Conservation (phyloP, 2,888 invertebrate genomes). For the Quadriops clusia region DNA sequence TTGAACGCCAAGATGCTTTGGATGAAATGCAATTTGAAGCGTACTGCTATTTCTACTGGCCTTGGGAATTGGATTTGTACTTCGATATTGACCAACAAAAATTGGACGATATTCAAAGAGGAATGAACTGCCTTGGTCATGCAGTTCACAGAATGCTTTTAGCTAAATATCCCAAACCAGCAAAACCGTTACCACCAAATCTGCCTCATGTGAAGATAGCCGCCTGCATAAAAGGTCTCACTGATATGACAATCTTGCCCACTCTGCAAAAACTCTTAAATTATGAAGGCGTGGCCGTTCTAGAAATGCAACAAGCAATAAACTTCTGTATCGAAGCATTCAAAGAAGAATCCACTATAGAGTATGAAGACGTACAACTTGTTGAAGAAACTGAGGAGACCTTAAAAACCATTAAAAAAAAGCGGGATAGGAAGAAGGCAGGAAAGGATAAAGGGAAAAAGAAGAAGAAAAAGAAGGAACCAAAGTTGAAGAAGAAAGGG, state of each 20-base stretch:
- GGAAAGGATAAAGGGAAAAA: constrained; percentile 16
- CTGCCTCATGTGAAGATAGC: constrained; percentile 25
- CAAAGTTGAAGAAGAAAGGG: constrained; percentile 12
- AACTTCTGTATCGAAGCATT: constrained; percentile 45
- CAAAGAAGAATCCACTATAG: constrained; percentile 41
- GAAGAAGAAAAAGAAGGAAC: constrained; percentile 9
- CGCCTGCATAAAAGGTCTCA: constrained; percentile 28
- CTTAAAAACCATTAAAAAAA: constrained; percentile 35
- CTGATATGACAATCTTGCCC: constrained; percentile 23
- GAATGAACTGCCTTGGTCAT: constrained; percentile 29
- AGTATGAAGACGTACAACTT: constrained; percentile 33
- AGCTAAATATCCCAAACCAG: constrained; percentile 29
- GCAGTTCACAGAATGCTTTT: constrained; percentile 29
- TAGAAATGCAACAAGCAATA: constrained; percentile 37
- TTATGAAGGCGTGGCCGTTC: constrained; percentile 23
- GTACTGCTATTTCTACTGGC: constrained; percentile 42
- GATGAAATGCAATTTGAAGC: constrained; percentile 45
- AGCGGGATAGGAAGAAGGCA: constrained; percentile 24
- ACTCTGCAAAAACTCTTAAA: constrained; percentile 26
- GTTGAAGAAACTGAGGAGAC: constrained; percentile 34
- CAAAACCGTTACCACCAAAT: constrained; percentile 20
- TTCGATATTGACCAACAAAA: constrained; percentile 25
- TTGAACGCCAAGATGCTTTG: constrained; percentile 41
- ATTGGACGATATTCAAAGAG: constrained; percentile 19
- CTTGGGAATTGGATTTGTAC: constrained; percentile 42